Evolutionary conservation across 2,113 vertebrate genomes (phyloP), one percentile per base, ranked within the genome.

Genomic region (Salminus brasiliensis): DNA sequence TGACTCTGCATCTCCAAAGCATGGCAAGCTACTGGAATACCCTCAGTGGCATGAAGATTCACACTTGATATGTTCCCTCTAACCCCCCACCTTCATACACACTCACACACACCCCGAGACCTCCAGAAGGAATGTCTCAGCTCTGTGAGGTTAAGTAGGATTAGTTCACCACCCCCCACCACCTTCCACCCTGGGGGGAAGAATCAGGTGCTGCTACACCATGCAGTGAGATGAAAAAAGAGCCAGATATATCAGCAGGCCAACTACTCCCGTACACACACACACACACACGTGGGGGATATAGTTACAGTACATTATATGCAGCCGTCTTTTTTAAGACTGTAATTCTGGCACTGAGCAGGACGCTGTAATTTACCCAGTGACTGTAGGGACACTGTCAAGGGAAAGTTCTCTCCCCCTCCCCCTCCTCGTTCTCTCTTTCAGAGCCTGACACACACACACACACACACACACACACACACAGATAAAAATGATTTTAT

Each of bases 201-300:
- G 87, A 90, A 91, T 93, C 91, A 93, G 88, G 88, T 81, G 91
- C 86, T 89, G 87, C 87, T 84, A 89, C 83, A 81, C 86, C 85
- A 89, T 89, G 89, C 79, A 89, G 87, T 92, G 91, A 91, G 92
- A 92, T 91, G 86, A 85, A 92, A 92, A 90, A 81, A 74, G 82
- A 91, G 88, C 88, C 81, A 81, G 86, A 81, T 88, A 90, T 88
- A 91, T 91, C 88, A 88, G 83, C 85, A 83, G 39, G 74, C 78
- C 25, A 47, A 81, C 87, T 90, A 91, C 91, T 89, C 82, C 82
- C 83, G 88, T 87, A 91, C 88, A 91, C 75, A 67, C 69, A 82
- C 70, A 72, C 72, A 87, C 62, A 36, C 62, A 39, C 62, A 36
- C 62, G 21, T 32, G 21, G 16, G 36, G 62, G 32, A 41, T 74